Percentiles rank a stretch among this genome's conserved stretches.
These are phyloP conservation scores for Mormyrus proboscirostris DNA, from an alignment of 2,797 vertebrate species.

Conservation along the genomic window DNA sequence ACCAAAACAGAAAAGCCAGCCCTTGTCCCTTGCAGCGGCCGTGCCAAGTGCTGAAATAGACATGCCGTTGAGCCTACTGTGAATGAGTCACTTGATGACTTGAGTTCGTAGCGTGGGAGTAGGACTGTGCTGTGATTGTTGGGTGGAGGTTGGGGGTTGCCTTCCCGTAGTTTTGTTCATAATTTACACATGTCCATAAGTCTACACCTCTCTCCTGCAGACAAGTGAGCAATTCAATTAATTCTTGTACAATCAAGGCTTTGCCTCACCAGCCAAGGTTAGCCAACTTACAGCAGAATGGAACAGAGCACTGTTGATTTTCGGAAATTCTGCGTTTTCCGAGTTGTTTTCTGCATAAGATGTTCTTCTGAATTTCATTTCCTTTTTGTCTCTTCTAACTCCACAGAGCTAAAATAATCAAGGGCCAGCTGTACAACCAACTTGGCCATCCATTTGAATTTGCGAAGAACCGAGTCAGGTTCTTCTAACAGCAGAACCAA, in stretches of 20 bases:
- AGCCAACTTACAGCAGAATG: neutral
- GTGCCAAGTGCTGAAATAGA: constrained; percentile 13
- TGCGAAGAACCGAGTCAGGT: neutral
- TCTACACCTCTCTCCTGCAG: neutral
- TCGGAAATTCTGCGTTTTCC: neutral
- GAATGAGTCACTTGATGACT: constrained; percentile 25
- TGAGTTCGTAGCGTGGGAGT: neutral
- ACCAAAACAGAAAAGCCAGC: neutral
- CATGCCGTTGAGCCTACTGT: constrained; percentile 23
- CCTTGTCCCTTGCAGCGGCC: constrained; percentile 22
- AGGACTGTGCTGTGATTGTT: neutral
- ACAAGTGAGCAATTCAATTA: neutral
- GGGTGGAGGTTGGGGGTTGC: neutral
- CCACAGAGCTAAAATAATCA: constrained; percentile 36
- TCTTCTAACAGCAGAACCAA: neutral
- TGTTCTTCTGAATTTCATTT: neutral
- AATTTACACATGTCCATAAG: neutral
- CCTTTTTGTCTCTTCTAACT: constrained; percentile 35
- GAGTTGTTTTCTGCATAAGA: neutral
- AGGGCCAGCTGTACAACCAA: neutral
- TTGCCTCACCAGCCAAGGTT: neutral
- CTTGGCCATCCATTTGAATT: neutral
- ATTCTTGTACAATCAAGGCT: neutral
- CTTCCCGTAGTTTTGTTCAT: neutral
- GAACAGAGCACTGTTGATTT: neutral